Conservation (phyloP, 2,888 invertebrate genomes). For the Brachypterus glaber region DNA sequence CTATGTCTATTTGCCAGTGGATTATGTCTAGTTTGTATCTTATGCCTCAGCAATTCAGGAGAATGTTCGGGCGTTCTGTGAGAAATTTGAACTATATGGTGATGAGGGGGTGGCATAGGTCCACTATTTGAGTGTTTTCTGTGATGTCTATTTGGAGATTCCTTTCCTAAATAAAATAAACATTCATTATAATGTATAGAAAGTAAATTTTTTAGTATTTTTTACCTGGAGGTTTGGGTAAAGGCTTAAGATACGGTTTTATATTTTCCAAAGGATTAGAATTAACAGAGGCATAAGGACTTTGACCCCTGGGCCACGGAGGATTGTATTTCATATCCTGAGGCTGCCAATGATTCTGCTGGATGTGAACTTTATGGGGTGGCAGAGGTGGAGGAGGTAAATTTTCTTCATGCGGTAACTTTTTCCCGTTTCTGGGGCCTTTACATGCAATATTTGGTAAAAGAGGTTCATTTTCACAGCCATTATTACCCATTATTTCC, state of each 20-base stretch:
- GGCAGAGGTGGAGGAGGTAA: constrained; percentile 53
- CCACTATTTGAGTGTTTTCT: constrained; percentile 28
- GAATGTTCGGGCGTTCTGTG: constrained; percentile 30
- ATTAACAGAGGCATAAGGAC: constrained; percentile 30
- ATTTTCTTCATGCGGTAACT: constrained; percentile 41
- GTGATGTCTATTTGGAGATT: constrained; percentile 36
- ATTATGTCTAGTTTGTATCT: constrained; percentile 34
- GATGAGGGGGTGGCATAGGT: constrained; percentile 30
- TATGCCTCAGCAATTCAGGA: constrained; percentile 33
- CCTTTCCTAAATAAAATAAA: constrained; percentile 25
- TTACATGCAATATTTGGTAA: constrained; percentile 32
- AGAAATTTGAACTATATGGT: constrained; percentile 15
- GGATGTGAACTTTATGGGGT: constrained; percentile 41
- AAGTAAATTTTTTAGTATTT: too few species aligned
- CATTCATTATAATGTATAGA: too few species aligned
- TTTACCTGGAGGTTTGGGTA: constrained; percentile 47
- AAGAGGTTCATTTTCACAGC: constrained; percentile 53
- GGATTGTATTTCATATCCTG: constrained; percentile 45
- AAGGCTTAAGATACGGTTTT: constrained; percentile 48
- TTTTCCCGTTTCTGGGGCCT: constrained; percentile 34
- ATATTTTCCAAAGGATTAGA: constrained; percentile 26
- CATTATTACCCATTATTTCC: constrained; percentile 35
- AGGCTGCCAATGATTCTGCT: constrained; percentile 22
- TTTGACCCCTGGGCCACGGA: constrained; percentile 54
- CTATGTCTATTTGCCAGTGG: constrained; percentile 29